phyloP scores from a whole-genome alignment of 2,113 vertebrate genomes.

The western clawed frog (Xenopus tropicalis) region UCB_Xtro_10.0 CM004444.2:150403501-150404000 shows the following conservation, averaged over 20 bases:
- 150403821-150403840: neutral
- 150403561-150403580: constrained; percentile 1
- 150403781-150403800: neutral
- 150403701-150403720: constrained; percentile 30
- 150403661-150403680: constrained; percentile 24
- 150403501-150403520: too few relatives aligned
- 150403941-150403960: too few relatives aligned
- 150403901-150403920: too few relatives aligned
- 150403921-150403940: too few relatives aligned
- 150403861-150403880: too few relatives aligned
- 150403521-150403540: too few relatives aligned
- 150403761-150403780: neutral
- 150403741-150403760: neutral
- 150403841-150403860: too few relatives aligned
- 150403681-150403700: constrained; percentile 22
- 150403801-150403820: neutral
- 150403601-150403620: constrained; percentile 32
- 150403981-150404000: too few relatives aligned
- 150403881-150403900: too few relatives aligned
- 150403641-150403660: constrained; percentile 32
- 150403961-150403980: too few relatives aligned
- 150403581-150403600: constrained; percentile 15
- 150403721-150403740: constrained; percentile 11
- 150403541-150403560: too few relatives aligned
- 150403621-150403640: constrained; percentile 40